Evolutionary conservation across 64 coral and sea anemone species (phyloP), one percentile per base, ranked within the genome.

Genomic region (Dendronephthya gigantea): DNA sequence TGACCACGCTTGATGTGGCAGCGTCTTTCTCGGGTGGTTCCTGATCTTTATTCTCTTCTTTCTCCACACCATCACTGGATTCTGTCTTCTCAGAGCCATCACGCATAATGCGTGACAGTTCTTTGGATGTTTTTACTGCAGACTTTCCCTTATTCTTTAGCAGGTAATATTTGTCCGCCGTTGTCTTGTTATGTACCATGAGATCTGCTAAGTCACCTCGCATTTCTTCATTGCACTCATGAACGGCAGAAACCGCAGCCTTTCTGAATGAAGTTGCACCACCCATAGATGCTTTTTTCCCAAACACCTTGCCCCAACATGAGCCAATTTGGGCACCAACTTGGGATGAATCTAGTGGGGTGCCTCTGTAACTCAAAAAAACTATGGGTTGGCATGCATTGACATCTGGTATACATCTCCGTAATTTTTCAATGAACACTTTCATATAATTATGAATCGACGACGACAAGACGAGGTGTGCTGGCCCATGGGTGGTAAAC

Each of bases 221-320:
- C 36, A 49, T 81, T 43, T 62, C 88, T 66, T 68, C 58, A 74
- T 56, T 84, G 82, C 83, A 35, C 32, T 43, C 82, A 10, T 89
- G 88, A 30, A 89, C 55, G 25, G 34, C 49, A 65, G 82, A 84
- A 41, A 89, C 58, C 23, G 82, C 82, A 19, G 82, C 82, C 51
- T 84, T 89, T 19, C 88, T 62, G 51, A 84, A 58, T 19, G 82
- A 41, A 40, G 88, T 76, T 68, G 88, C 55, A 45, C 82, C 72
- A 34, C 68, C 82, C 5, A 34, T 48, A 28, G 40, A 55, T 31
- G 69, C 4, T 15, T 37, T 2, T 23, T 90, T 84, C 83, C 83
- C 68, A 49, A 72, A 49, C 31, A 83, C 88, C 83, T 90, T 90
- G 58, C 83, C 83, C 88, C 83, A 90, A 23, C 83, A 52, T 35